Percentiles rank a stretch among this genome's conserved stretches.
These are phyloP conservation scores for Margarornis squamiger DNA, from an alignment of 2,797 vertebrate genomes.

Conservation along the genomic window DNA sequence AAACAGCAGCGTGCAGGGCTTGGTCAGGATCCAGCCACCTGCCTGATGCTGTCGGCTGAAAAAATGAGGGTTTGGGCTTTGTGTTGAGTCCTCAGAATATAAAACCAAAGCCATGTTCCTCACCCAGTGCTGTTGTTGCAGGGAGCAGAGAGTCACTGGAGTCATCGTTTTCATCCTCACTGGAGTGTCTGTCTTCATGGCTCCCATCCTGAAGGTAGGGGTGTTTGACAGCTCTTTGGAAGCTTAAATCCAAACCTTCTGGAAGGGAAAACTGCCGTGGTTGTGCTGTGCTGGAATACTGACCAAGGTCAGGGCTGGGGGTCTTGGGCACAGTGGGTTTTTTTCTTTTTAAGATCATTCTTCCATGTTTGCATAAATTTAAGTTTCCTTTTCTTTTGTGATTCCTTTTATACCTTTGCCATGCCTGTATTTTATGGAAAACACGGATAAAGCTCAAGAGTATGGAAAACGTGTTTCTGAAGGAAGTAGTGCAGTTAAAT, in stretches of 20 bases:
- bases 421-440: background rate
- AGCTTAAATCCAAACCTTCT: background rate
- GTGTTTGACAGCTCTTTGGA: background rate
- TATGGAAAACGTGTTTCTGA: background rate
- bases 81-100: background rate
- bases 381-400: background rate
- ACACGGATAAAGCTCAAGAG: background rate
- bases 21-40: background rate
- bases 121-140: constrained; percentile 71
- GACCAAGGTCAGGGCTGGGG: background rate
- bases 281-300: background rate
- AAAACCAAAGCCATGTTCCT: background rate
- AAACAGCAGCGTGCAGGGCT: background rate
- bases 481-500: background rate
- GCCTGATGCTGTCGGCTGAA: background rate
- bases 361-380: background rate
- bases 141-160: constrained; percentile 95
- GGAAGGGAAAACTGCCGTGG: background rate
- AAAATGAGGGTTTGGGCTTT: background rate
- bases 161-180: constrained; percentile 92
- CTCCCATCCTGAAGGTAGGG: constrained; percentile 96
- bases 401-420: background rate
- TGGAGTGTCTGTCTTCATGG: constrained; percentile 95
- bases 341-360: background rate
- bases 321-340: background rate